Evolutionary conservation across 1,140 invertebrate genomes (phyloP).

Genomic region (Psix sp.): DNA sequence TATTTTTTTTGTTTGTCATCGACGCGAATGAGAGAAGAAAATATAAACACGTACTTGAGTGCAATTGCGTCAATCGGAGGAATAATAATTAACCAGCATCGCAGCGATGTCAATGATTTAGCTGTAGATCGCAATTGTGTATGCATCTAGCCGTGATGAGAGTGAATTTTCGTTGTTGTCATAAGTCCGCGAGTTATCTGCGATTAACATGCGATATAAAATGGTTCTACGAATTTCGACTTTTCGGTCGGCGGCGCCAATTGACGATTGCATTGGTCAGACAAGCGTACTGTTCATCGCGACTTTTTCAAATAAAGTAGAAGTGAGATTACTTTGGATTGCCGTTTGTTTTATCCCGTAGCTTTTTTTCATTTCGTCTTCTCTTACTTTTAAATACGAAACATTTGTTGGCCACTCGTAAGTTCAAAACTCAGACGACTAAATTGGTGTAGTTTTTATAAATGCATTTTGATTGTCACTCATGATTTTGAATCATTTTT

Average conservation of each 20-base stretch:
- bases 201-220: slow-evolving; percentile 52
- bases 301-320: slow-evolving; percentile 59
- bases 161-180: slow-evolving; percentile 48
- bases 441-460: slow-evolving; percentile 56
- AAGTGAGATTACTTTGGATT: slow-evolving; percentile 61
- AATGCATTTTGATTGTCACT: slow-evolving; percentile 50
- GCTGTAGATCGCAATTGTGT: slow-evolving; percentile 53
- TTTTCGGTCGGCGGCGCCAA: slow-evolving; percentile 44
- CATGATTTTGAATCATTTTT: slow-evolving; percentile 55
- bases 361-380: slow-evolving; percentile 34
- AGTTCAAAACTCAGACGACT: slow-evolving; percentile 35
- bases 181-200: slow-evolving; percentile 46
- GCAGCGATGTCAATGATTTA: slow-evolving; percentile 38
- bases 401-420: slow-evolving; percentile 37
- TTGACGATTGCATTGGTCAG: slow-evolving; percentile 40
- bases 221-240: slow-evolving; percentile 31
- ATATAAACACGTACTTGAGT: slow-evolving; percentile 34
- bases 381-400: slow-evolving; percentile 21
- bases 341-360: slow-evolving; percentile 55
- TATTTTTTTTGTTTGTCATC: no score
- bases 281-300: slow-evolving; percentile 56
- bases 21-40: slow-evolving; percentile 17
- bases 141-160: slow-evolving; percentile 56
- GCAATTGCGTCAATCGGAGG: slow-evolving; percentile 45
- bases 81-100: slow-evolving; percentile 28